Evolutionary conservation across 2,113 vertebrate species (phyloP).

Genomic region (Pyrgilauda ruficollis): DNA sequence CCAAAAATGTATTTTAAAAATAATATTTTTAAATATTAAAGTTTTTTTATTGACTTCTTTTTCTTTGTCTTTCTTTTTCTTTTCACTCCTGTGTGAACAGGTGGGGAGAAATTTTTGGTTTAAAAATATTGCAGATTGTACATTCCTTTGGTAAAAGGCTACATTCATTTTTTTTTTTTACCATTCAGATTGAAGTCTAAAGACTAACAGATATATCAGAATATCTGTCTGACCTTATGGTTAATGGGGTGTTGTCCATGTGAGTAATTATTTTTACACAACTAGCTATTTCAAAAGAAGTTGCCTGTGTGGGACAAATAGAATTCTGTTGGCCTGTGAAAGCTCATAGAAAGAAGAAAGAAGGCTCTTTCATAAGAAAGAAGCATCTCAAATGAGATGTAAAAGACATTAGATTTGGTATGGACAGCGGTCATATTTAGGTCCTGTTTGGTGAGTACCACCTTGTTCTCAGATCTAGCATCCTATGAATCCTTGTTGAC

Average conservation of each 20-base stretch:
- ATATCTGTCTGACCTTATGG: neutral
- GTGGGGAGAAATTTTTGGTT: neutral
- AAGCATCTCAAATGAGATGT: neutral
- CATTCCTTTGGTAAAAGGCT: neutral
- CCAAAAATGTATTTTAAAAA: neutral
- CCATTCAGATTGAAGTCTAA: neutral
- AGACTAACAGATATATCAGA: neutral
- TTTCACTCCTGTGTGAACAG: neutral
- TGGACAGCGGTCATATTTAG: neutral
- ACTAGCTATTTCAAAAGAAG: neutral
- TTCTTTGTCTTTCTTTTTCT: no score
- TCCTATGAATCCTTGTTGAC: neutral
- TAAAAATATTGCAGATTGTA: neutral
- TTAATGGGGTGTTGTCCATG: neutral
- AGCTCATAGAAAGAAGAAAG: neutral
- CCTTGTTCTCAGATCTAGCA: neutral
- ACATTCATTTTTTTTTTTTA: neutral
- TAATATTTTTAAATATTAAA: no score
- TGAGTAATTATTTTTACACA: neutral
- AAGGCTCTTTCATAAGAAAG: neutral
- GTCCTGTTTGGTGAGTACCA: rapidly evolving
- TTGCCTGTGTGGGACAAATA: neutral
- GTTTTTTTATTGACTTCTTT: neutral
- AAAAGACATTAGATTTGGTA: neutral
- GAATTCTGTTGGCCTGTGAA: neutral